Percentiles rank a stretch among this genome's conserved stretches.
Evolutionary conservation across 2,797 vertebrate species (phyloP).

Genomic region (Choloepus didactylus): DNA sequence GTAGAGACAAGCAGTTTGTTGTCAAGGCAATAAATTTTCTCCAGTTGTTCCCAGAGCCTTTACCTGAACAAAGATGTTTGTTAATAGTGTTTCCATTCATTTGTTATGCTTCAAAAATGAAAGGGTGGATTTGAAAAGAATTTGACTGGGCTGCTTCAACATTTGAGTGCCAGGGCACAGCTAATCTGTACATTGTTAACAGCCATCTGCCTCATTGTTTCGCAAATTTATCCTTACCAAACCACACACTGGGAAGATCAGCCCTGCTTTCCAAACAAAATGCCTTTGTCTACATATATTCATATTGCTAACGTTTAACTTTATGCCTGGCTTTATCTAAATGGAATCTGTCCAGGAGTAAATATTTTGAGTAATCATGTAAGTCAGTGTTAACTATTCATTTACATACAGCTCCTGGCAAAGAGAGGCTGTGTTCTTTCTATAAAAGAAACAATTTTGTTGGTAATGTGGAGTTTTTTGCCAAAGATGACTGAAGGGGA

Average conservation of each 20-base stretch:
- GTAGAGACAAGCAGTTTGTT: slow-evolving; percentile 89
- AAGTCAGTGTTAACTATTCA: not conserved
- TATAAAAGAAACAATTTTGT: slow-evolving; percentile 44
- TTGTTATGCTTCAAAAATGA: slow-evolving; percentile 59
- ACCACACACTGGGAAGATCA: slow-evolving; percentile 34
- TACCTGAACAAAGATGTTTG: slow-evolving; percentile 58
- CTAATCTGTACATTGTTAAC: slow-evolving; percentile 73
- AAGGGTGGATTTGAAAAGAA: slow-evolving; percentile 73
- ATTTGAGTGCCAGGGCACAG: slow-evolving; percentile 60
- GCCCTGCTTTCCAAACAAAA: not conserved
- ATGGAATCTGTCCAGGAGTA: not conserved
- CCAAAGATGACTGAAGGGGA: slow-evolving; percentile 35
- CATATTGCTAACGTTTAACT: not conserved
- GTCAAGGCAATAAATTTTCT: not conserved
- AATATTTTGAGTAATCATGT: slow-evolving; percentile 26
- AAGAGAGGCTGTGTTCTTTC: slow-evolving; percentile 33
- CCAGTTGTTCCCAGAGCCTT: not conserved
- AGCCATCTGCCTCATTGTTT: slow-evolving; percentile 75
- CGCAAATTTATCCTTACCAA: not conserved
- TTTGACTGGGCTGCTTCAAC: slow-evolving; percentile 55
- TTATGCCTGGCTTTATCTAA: not conserved
- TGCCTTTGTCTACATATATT: not conserved
- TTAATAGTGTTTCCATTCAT: slow-evolving; percentile 50
- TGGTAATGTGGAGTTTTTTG: not conserved
- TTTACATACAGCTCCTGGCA: not conserved